Evolutionary conservation across 2,113 vertebrate genomes (phyloP), one percentile per base, ranked within the genome.

Genomic region (Peucedramus taeniatus): DNA sequence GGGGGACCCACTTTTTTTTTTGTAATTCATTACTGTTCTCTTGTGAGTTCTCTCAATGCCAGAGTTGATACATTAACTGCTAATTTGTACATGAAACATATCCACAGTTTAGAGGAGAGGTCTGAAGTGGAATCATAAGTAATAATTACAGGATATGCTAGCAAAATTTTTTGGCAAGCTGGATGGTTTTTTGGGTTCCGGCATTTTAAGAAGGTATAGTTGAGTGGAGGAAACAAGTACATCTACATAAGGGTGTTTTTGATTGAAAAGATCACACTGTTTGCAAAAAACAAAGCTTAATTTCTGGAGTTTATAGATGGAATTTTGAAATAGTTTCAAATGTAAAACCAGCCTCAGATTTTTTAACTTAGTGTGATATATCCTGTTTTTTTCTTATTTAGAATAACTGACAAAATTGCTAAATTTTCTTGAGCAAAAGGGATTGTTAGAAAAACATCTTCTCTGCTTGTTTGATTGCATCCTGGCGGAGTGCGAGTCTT

Each of bases 361-460:
- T 83, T 90, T 35, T 11, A 51, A 6, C 33, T 54, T 37, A 7
- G 8, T 63, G 15, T 42, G 33, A 37, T 47, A 13, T 1, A 1
- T 23, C 6, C 1, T 0, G 0, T 0, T 54, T 35, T 15, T 85
- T 75, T 71, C 4, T 21, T 59, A 11, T 76, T 76, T 12, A 9
- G 10, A 56, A 8, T 72, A 87, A 59, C 7, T 50, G 22, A 21
- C 7, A 75, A 78, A 78, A 35, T 57, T 63, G 30, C 14, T 83
- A 14, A 9, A 44, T 75, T 93, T 89, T 94, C 23, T 7, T 71
- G 37, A 93, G 40, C 16, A 37, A 53, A 80, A 63, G 27, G 3
- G 3, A 7, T 40, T 83, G 30, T 85, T 76, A 45, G 2, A 54
- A 80, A 81, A 86, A n/a, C 8, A 23, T 74, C 14, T 65, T 89